Evolutionary conservation across 2,888 invertebrate genomes (phyloP).

Genomic region (Hesperia comma): DNA sequence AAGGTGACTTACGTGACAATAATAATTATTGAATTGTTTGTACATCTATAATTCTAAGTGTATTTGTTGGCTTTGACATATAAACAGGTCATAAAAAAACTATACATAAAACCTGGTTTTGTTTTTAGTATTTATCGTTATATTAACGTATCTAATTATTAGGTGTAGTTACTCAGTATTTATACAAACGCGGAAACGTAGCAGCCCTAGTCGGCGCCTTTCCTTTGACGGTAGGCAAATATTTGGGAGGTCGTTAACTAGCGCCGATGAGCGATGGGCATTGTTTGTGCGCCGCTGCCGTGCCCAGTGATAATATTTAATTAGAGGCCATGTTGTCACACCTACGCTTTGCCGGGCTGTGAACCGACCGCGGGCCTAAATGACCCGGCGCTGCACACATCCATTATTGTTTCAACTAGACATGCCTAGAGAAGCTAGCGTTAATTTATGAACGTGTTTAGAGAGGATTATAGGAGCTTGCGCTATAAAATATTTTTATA

Average conservation of each 20-base stretch:
- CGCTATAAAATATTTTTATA: too few relatives aligned
- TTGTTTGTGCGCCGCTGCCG: conserved; percentile 69
- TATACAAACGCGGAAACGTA: background rate
- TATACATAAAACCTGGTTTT: too few relatives aligned
- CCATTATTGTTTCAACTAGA: background rate
- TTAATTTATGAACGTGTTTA: background rate
- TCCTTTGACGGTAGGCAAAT: conserved; percentile 77
- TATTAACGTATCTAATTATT: too few relatives aligned
- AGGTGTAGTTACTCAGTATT: conserved; percentile 39
- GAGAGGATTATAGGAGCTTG: too few relatives aligned
- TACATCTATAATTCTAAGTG: too few relatives aligned
- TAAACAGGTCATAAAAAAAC: too few relatives aligned
- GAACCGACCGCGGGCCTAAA: conserved; percentile 1
- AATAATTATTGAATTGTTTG: too few relatives aligned
- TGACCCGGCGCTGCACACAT: background rate
- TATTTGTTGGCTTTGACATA: too few relatives aligned
- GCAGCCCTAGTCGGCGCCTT: conserved; percentile 70
- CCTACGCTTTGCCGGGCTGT: conserved; percentile 51
- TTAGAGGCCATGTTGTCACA: conserved; percentile 77
- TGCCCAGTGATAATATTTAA: conserved; percentile 77
- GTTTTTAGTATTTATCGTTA: too few relatives aligned
- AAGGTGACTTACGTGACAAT: too few relatives aligned
- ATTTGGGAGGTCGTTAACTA: conserved; percentile 79
- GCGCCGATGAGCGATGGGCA: conserved; percentile 73
- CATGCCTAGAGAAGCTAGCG: background rate